Percentiles rank a stretch among this genome's conserved stretches.
These are phyloP conservation scores for Diaperis boleti DNA, from an alignment of 2,888 invertebrate genomes.

Conservation along the genomic window DNA sequence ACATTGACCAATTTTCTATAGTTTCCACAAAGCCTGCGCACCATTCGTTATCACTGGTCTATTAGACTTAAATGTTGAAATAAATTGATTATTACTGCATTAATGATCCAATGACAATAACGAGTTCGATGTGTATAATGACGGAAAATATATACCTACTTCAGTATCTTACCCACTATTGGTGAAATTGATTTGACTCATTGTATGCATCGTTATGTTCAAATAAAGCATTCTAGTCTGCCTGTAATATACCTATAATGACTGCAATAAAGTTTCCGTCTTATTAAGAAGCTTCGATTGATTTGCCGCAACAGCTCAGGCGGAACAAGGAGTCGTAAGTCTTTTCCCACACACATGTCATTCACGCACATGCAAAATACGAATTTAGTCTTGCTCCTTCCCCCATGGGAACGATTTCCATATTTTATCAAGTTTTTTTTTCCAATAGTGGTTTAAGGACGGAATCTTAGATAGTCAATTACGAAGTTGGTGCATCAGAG, in stretches of 20 bases:
- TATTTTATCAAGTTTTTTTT: constrained; percentile 50
- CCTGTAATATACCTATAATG: not conserved
- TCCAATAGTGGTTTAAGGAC: constrained; percentile 41
- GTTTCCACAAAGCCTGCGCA: too few relatives aligned
- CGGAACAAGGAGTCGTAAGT: constrained; percentile 25
- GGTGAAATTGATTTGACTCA: too few relatives aligned
- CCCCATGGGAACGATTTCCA: constrained; percentile 47
- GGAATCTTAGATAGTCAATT: constrained; percentile 51
- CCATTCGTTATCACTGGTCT: too few relatives aligned
- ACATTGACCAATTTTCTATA: too few relatives aligned
- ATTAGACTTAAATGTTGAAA: too few relatives aligned
- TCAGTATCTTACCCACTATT: too few relatives aligned
- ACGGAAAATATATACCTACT: too few relatives aligned
- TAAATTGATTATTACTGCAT: too few relatives aligned
- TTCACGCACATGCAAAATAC: constrained; percentile 42
- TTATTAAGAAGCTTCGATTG: constrained; percentile 14
- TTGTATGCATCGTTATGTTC: too few relatives aligned
- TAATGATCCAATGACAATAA: too few relatives aligned
- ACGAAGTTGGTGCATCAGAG: constrained; percentile 54
- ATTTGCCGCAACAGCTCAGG: constrained; percentile 15
- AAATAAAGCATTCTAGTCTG: not conserved
- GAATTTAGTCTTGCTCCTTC: constrained; percentile 41
- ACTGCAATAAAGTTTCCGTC: not conserved
- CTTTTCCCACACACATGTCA: constrained; percentile 30
- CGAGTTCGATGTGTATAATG: too few relatives aligned